These are phyloP conservation scores for Rhagoletis zephyria DNA, from an alignment of 1,140 invertebrate genomes.

Conservation along the genomic window DNA sequence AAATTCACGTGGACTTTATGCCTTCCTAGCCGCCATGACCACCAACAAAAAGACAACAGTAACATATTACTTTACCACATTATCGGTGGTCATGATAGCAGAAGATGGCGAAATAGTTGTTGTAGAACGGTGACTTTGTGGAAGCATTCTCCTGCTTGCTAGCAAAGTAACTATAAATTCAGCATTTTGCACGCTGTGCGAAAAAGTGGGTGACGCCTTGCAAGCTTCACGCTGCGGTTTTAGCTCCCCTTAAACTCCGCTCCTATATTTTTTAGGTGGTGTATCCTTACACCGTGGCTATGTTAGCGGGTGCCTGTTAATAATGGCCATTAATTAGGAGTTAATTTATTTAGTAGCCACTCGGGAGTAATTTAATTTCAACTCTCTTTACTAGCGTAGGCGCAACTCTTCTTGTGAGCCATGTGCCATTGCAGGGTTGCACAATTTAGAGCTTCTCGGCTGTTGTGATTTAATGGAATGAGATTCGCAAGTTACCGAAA, in stretches of 20 bases:
- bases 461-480: background rate
- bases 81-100: background rate
- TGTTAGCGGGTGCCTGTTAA: constrained; percentile 54
- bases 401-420: background rate
- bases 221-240: background rate
- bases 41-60: background rate
- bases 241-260: background rate
- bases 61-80: constrained; percentile 14
- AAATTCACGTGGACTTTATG: constrained; percentile 30
- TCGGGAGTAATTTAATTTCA: constrained; percentile 58
- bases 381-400: background rate
- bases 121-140: background rate
- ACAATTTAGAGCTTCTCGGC: background rate
- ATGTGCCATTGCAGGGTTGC: background rate
- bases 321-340: constrained; percentile 58
- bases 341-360: constrained; percentile 59
- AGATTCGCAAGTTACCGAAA: too few species aligned
- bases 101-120: background rate
- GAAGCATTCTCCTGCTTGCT: background rate
- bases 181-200: constrained; percentile 22
- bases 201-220: background rate
- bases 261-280: constrained; percentile 6
- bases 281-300: background rate
- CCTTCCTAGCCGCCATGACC: background rate
- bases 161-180: constrained; percentile 18